Evolutionary conservation across 2,113 vertebrate species (phyloP).

Genomic region (human): DNA sequence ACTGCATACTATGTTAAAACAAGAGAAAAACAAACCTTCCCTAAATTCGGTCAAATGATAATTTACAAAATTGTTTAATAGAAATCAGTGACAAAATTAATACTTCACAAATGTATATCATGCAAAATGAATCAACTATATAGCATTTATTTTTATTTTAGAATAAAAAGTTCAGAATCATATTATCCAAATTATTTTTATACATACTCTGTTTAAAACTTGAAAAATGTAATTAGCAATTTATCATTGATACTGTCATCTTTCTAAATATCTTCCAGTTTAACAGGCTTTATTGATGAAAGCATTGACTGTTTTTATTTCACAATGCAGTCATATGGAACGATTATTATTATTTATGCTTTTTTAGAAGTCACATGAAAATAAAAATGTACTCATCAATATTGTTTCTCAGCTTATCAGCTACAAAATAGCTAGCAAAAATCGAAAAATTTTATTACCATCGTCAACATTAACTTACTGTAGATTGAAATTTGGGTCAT

Average conservation of each 20-base stretch:
- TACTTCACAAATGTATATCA: background rate
- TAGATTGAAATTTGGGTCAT: background rate
- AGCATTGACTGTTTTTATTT: background rate
- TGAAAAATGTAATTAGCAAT: background rate
- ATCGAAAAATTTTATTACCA: background rate
- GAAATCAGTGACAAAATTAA: background rate
- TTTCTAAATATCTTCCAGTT: background rate
- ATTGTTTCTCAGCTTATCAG: background rate
- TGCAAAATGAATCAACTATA: background rate
- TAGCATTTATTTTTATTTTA: background rate
- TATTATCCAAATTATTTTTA: constrained; percentile 3
- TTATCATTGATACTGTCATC: background rate
- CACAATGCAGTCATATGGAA: background rate
- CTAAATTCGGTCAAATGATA: background rate
- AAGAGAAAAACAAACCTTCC: background rate
- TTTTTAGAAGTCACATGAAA: background rate
- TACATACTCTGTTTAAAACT: background rate
- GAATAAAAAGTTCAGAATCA: background rate
- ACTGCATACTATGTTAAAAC: background rate
- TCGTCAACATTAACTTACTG: background rate
- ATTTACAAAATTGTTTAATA: background rate
- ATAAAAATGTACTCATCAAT: background rate
- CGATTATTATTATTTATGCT: background rate
- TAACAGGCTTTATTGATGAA: background rate
- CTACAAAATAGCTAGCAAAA: background rate